phyloP scores from a whole-genome alignment of 2,113 vertebrate genomes.

The Mionectes macconnelli region DNA sequence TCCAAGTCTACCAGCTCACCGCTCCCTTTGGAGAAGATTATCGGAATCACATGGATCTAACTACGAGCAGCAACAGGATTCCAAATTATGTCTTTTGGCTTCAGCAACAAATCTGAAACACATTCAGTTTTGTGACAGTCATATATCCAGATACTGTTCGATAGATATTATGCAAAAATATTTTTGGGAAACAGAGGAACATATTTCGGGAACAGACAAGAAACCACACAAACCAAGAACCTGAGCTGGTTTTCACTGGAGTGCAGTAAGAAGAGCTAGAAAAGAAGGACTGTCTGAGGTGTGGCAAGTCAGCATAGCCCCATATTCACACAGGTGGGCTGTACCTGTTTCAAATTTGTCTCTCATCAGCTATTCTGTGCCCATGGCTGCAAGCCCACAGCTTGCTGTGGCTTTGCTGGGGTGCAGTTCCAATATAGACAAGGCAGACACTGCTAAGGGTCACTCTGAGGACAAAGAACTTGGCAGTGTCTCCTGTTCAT shows the following conservation, averaged over 20 bases:
- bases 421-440: not conserved
- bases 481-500: not conserved
- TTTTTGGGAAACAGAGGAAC: not conserved
- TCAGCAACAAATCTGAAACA: not conserved
- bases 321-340: rapidly evolving
- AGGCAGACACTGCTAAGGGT: not conserved
- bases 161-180: not conserved
- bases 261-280: not conserved
- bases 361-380: not conserved
- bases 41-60: not conserved
- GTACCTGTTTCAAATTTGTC: not conserved
- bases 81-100: not conserved
- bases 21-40: not conserved
- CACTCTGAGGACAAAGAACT: not conserved
- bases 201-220: not conserved
- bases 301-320: not conserved
- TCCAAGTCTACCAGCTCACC: not conserved
- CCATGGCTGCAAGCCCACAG: not conserved
- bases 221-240: not conserved
- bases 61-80: not conserved
- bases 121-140: not conserved
- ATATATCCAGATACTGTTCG: not conserved
- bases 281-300: not conserved
- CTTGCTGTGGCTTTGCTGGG: not conserved
- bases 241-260: not conserved